Evolutionary conservation across 2,888 invertebrate species (phyloP).

Genomic region (Drosophila mayaguana): DNA sequence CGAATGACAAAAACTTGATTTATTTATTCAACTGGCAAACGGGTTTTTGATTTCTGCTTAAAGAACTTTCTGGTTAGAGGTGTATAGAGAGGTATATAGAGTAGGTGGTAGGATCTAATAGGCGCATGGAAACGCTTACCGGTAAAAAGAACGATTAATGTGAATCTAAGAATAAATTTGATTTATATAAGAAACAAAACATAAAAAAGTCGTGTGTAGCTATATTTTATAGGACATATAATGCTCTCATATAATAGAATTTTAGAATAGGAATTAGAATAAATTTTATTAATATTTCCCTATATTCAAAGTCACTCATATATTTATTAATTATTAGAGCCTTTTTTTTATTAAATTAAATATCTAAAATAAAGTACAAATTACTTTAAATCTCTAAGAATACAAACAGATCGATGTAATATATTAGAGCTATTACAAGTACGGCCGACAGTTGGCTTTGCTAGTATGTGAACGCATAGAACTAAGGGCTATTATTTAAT

Average conservation of each 20-base stretch:
- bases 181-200: too few species aligned
- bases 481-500: conserved; percentile 64
- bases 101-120: not conserved
- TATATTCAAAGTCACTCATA: too few species aligned
- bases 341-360: too few species aligned
- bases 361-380: not conserved
- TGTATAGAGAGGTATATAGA: too few species aligned
- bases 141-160: conserved; percentile 14
- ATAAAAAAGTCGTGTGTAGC: too few species aligned
- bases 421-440: conserved; percentile 12
- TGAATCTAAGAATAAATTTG: too few species aligned
- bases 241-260: too few species aligned
- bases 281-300: too few species aligned
- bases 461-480: conserved; percentile 16
- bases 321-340: too few species aligned
- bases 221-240: too few species aligned
- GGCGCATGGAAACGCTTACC: not conserved
- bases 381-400: not conserved
- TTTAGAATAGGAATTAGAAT: too few species aligned
- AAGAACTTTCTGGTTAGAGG: not conserved
- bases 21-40: conserved; percentile 16
- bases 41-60: not conserved
- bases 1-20: conserved; percentile 71
- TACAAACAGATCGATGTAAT: conserved; percentile 3
- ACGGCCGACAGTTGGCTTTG: conserved; percentile 3